Percentiles rank a stretch among this genome's conserved stretches.
Conservation (phyloP, 2,113 vertebrate species). For the Athene noctua region DNA sequence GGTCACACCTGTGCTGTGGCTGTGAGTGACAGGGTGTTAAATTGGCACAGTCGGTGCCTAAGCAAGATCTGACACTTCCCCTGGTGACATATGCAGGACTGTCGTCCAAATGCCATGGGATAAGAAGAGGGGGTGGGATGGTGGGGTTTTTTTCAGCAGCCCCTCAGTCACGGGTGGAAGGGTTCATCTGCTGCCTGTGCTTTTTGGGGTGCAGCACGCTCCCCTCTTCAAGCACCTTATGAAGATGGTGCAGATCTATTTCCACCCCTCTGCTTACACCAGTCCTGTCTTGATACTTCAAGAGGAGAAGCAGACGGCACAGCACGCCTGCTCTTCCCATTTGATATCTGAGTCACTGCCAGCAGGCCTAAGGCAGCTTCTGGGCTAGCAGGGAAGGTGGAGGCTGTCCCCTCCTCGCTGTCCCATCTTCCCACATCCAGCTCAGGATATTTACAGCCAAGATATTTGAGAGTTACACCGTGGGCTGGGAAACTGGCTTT, state of each 20-base stretch:
- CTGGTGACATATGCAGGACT: neutral
- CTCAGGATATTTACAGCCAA: conserved; percentile 23
- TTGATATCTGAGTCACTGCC: neutral
- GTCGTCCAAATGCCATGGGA: neutral
- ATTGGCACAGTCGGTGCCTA: neutral
- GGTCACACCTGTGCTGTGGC: neutral
- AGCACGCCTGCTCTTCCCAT: neutral
- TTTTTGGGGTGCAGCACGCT: neutral
- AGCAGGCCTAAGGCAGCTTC: conserved; percentile 29
- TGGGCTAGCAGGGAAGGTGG: neutral
- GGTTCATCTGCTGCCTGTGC: neutral
- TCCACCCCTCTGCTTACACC: neutral
- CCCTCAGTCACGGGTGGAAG: neutral
- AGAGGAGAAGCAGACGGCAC: neutral
- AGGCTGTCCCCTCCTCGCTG: neutral
- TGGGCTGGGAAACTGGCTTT: conserved; percentile 2
- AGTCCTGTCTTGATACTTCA: neutral
- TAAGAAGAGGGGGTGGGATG: neutral
- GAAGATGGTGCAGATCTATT: neutral
- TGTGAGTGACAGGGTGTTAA: conserved; percentile 5
- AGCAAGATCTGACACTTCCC: neutral
- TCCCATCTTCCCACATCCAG: conserved; percentile 25
- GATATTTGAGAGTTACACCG: neutral
- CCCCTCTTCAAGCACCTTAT: neutral
- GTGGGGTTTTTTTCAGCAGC: accelerated